These are phyloP conservation scores for Heteromurus nitidus DNA, from an alignment of 2,888 invertebrate genomes.

Conservation along the genomic window DNA sequence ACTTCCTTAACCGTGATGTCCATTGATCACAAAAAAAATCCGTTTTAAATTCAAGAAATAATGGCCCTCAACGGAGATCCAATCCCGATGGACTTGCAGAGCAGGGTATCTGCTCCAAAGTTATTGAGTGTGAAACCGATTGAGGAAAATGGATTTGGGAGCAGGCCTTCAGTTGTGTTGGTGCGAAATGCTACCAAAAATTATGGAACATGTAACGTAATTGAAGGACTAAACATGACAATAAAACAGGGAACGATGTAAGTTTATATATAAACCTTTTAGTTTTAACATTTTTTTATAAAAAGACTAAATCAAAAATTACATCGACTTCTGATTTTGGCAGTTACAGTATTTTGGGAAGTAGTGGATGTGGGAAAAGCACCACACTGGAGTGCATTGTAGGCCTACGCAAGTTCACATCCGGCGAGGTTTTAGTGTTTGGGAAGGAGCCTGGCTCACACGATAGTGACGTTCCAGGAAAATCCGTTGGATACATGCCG, in stretches of 20 bases:
- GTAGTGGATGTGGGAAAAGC: constrained; percentile 83
- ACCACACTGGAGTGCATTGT: constrained; percentile 83
- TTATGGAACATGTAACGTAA: constrained; percentile 2
- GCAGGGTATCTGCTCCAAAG: too few species aligned
- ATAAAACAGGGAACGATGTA: constrained; percentile 45
- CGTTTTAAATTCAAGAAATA: too few species aligned
- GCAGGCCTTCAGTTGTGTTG: constrained; percentile 27
- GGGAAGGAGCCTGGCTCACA: constrained; percentile 92
- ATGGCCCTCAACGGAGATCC: too few species aligned
- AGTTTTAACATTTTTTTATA: not conserved
- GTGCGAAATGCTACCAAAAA: constrained; percentile 27
- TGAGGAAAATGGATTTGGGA: too few species aligned
- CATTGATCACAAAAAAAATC: too few species aligned
- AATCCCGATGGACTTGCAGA: too few species aligned
- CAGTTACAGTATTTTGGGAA: constrained; percentile 53
- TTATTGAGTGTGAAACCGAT: too few species aligned
- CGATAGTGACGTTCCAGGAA: constrained; percentile 93
- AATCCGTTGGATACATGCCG: constrained; percentile 93
- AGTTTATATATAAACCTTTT: not conserved
- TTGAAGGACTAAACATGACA: constrained; percentile 35
- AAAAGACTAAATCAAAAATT: not conserved
- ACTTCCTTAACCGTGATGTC: too few species aligned
- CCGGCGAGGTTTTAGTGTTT: constrained; percentile 91
- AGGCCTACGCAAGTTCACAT: constrained; percentile 84
- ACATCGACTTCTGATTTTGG: too few species aligned